Evolutionary conservation across 2,888 invertebrate species (phyloP).

Genomic region (Atherix ibis): DNA sequence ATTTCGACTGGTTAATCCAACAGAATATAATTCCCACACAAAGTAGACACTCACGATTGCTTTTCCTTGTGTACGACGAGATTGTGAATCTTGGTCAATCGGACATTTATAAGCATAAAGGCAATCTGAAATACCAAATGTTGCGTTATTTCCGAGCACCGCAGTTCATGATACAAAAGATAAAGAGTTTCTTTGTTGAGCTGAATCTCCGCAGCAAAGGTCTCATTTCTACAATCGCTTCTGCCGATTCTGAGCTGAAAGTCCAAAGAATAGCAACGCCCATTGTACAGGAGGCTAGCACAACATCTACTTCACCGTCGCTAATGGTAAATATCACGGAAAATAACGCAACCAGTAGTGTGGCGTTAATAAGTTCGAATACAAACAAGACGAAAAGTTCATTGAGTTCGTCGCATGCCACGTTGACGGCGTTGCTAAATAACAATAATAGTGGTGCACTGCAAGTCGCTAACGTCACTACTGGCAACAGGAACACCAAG

Average conservation of each 20-base stretch:
- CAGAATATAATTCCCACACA: slow-evolving; percentile 43
- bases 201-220: slow-evolving; percentile 31
- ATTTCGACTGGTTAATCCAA: slow-evolving; percentile 45
- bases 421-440: slow-evolving; percentile 28
- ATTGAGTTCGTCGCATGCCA: slow-evolving; percentile 31
- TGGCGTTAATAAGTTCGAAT: not conserved
- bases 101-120: slow-evolving; percentile 36
- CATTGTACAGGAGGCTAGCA: not conserved
- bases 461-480: not conserved
- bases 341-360: not conserved
- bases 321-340: not conserved
- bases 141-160: slow-evolving; percentile 39
- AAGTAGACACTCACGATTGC: slow-evolving; percentile 42
- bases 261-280: slow-evolving; percentile 24
- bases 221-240: slow-evolving; percentile 28
- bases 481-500: too few relatives aligned
- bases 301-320: not conserved
- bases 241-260: slow-evolving; percentile 14
- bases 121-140: slow-evolving; percentile 26
- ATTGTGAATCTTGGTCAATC: slow-evolving; percentile 40
- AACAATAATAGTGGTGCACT: slow-evolving; percentile 14
- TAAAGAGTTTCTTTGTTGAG: slow-evolving; percentile 34
- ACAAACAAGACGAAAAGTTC: slow-evolving; percentile 19
- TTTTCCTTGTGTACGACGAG: slow-evolving; percentile 45
- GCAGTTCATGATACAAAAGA: slow-evolving; percentile 44